phyloP scores from a whole-genome alignment of 2,113 vertebrate genomes.

The Pseudorasbora parva region DNA sequence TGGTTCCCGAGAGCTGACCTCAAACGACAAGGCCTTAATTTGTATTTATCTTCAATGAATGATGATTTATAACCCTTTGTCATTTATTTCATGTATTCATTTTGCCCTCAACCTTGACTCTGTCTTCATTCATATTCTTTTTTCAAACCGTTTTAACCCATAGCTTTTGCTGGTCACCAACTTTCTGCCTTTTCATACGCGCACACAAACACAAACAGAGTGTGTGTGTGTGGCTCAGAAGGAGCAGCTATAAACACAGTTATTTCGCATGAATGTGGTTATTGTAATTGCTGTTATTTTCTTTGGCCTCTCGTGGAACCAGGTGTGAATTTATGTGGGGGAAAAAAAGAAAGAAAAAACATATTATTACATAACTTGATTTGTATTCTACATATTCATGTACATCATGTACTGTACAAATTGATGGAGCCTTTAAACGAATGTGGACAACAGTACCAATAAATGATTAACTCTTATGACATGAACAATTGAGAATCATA shows the following conservation, averaged over 20 bases:
- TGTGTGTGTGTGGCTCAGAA: constrained; percentile 5
- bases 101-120: neutral
- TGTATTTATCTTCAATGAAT: neutral
- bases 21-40: neutral
- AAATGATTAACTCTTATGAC: neutral
- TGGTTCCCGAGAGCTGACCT: neutral
- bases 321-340: constrained; percentile 46
- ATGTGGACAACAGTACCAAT: neutral
- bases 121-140: neutral
- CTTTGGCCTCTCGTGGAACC: constrained; percentile 28
- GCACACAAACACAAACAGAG: neutral
- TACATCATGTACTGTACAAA: neutral
- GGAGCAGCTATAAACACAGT: constrained; percentile 59
- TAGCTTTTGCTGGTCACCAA: neutral
- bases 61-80: neutral
- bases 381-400: neutral
- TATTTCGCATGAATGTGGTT: constrained; percentile 38
- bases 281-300: constrained; percentile 53
- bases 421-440: neutral
- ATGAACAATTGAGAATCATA: neutral
- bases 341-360: neutral
- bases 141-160: neutral
- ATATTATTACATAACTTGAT: neutral
- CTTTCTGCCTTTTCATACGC: neutral
- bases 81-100: neutral